Percentiles rank a stretch among this genome's conserved stretches.
Conservation (phyloP, 2,113 vertebrate genomes). For the Gavialis gangeticus region DNA sequence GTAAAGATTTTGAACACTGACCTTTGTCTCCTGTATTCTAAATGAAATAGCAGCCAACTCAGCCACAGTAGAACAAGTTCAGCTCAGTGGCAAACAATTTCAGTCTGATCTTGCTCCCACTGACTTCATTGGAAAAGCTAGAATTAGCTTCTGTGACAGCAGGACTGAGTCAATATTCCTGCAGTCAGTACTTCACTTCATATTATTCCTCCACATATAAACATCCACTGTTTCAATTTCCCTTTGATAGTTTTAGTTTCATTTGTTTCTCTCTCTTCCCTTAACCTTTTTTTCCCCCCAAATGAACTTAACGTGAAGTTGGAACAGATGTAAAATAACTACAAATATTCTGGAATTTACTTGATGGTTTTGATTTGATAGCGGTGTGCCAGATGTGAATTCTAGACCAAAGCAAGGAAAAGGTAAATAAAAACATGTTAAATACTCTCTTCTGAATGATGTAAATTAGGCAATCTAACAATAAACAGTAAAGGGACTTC, state of each 20-base stretch:
- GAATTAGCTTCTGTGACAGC: background rate
- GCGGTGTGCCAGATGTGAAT: background rate
- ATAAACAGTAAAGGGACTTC: background rate
- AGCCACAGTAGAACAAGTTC: background rate
- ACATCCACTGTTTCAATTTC: background rate
- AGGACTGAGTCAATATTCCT: background rate
- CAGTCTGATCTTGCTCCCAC: background rate
- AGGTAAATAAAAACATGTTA: background rate
- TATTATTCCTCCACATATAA: background rate
- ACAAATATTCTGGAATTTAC: background rate
- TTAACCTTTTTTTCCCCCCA: background rate
- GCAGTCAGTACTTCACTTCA: background rate
- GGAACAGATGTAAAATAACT: background rate
- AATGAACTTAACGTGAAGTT: background rate
- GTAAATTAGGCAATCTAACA: background rate
- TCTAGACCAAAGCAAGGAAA: background rate
- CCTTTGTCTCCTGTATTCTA: background rate
- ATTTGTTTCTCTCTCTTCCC: background rate
- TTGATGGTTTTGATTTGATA: background rate
- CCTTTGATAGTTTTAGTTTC: background rate
- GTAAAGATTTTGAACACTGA: background rate
- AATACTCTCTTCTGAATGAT: background rate
- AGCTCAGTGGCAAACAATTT: background rate
- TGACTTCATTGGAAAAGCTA: background rate
- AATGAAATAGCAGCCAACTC: background rate